These are phyloP conservation scores for Brachionus asplanchnoidis DNA, from an alignment of 1,140 invertebrate genomes.

Conservation along the genomic window DNA sequence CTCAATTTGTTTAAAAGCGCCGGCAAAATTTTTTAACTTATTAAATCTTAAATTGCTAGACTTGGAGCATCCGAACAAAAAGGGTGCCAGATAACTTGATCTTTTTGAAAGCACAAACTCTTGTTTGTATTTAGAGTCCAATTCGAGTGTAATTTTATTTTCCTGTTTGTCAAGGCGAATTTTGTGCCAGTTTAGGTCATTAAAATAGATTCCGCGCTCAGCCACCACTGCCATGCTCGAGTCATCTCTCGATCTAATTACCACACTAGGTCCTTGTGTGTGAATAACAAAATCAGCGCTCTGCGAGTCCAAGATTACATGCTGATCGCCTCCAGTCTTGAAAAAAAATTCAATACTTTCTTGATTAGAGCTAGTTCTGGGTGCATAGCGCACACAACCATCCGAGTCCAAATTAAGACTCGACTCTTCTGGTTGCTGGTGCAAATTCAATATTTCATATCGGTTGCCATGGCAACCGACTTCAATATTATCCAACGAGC, in stretches of 20 bases:
- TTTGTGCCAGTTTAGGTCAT: constrained; percentile 15
- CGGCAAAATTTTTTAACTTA: constrained; percentile 18
- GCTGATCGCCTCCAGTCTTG: constrained; percentile 14
- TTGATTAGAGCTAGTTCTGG: background rate
- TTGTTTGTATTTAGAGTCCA: constrained; percentile 39
- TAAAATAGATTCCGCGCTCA: constrained; percentile 10
- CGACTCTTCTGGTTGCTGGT: too few relatives aligned
- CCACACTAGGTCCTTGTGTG: constrained; percentile 30
- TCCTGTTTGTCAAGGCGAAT: constrained; percentile 11
- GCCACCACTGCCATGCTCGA: background rate
- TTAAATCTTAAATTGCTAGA: background rate
- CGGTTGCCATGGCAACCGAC: constrained; percentile 7
- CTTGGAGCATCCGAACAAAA: background rate
- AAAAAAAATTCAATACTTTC: constrained; percentile 32
- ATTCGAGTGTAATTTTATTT: background rate
- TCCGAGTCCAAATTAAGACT: background rate
- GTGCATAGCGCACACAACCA: background rate
- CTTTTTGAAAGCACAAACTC: background rate
- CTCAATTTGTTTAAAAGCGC: background rate
- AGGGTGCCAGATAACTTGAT: background rate
- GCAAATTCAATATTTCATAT: background rate
- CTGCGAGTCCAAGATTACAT: background rate
- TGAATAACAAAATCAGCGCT: constrained; percentile 3
- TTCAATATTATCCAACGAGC: constrained; percentile 22
- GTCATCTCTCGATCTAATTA: background rate